Conservation (phyloP, 2,888 invertebrate species). For the Cepaea hortensis region DNA sequence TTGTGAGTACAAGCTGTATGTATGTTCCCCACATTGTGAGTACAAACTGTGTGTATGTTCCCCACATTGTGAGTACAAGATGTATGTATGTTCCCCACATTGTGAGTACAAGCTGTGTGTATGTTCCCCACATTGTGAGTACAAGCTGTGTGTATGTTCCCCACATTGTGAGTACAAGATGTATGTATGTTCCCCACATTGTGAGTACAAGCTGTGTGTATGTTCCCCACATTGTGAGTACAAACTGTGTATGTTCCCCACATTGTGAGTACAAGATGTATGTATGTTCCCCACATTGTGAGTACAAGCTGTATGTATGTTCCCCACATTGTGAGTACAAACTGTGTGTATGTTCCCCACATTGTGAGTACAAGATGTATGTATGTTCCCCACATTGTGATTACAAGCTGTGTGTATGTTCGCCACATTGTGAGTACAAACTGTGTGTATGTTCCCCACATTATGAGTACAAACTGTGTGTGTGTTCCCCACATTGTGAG, state of each 20-base stretch:
- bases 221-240: neutral
- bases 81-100: neutral
- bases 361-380: neutral
- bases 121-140: no score
- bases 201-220: neutral
- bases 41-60: no score
- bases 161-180: neutral
- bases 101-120: neutral
- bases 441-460: neutral
- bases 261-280: neutral
- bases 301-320: neutral
- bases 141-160: neutral
- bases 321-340: neutral
- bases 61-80: no score
- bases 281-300: neutral
- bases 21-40: slow-evolving; percentile 92
- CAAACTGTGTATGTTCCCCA: neutral
- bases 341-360: neutral
- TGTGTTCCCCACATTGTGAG: no score
- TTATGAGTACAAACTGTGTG: no score
- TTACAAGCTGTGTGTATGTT: neutral
- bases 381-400: neutral
- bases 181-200: neutral
- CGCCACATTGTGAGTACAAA: neutral
- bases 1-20: neutral